Conservation (phyloP, 2,888 invertebrate genomes). For the Brachynemurus nebulosus region DNA sequence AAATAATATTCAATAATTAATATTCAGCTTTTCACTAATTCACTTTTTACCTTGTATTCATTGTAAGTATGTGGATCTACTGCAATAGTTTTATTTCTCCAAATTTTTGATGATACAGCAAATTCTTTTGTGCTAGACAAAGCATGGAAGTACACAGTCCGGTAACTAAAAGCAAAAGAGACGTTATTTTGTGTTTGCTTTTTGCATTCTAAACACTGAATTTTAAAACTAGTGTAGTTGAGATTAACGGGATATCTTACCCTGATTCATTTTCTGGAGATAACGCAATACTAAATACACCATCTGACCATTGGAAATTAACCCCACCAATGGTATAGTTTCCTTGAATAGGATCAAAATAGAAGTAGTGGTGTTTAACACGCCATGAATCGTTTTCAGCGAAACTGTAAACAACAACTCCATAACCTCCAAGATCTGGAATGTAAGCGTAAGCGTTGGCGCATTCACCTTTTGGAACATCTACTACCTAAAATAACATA, state of each 20-base stretch:
- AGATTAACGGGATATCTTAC: conserved; percentile 25
- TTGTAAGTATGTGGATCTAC: conserved; percentile 51
- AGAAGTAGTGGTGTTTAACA: conserved; percentile 67
- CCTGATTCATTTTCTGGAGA: conserved; percentile 38
- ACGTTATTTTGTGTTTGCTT: no score
- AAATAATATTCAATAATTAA: no score
- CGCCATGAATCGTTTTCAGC: conserved; percentile 64
- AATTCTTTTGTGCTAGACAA: conserved; percentile 70
- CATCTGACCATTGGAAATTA: conserved; percentile 78
- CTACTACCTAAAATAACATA: conserved; percentile 42
- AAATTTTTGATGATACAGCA: conserved; percentile 55
- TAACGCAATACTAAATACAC: conserved; percentile 61
- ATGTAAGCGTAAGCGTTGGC: conserved; percentile 63
- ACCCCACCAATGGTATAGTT: conserved; percentile 64
- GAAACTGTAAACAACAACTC: conserved; percentile 62
- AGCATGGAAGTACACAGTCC: conserved; percentile 69
- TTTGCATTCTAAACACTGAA: no score
- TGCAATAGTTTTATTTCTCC: conserved; percentile 59
- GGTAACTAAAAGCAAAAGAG: conserved; percentile 35
- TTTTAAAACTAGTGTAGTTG: no score
- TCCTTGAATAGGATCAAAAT: conserved; percentile 66
- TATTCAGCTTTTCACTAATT: no score
- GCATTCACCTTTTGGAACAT: conserved; percentile 52
- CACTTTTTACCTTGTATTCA: conserved; percentile 48
- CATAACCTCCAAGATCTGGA: conserved; percentile 63